These are phyloP conservation scores for Chesias legatella DNA, from an alignment of 2,888 invertebrate species.

Conservation along the genomic window DNA sequence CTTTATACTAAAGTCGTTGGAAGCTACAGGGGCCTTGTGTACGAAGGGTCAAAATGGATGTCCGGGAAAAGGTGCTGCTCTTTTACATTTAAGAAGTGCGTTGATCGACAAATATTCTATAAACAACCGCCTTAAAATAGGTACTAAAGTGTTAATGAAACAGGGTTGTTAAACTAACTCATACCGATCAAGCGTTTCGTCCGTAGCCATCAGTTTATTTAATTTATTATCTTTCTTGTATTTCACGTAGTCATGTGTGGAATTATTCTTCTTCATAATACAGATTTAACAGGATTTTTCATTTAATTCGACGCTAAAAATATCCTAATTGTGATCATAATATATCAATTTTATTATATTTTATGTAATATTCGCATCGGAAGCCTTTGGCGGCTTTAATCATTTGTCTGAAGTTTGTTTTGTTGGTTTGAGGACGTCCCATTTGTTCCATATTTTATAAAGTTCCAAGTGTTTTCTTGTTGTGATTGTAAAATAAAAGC, in stretches of 20 bases:
- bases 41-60: slow-evolving; percentile 2
- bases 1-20: too few relatives aligned
- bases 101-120: slow-evolving; percentile 21
- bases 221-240: too few relatives aligned
- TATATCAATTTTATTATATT: slow-evolving; percentile 13
- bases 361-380: slow-evolving; percentile 17
- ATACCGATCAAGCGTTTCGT: slow-evolving; percentile 13
- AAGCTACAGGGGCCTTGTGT: too few relatives aligned
- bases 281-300: too few relatives aligned
- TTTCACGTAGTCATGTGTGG: too few relatives aligned
- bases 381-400: slow-evolving; percentile 13
- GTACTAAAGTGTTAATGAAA: slow-evolving; percentile 16
- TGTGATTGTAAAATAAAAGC: slow-evolving; percentile 53
- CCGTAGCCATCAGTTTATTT: neutral
- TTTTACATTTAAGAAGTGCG: slow-evolving; percentile 7
- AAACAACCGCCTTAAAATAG: slow-evolving; percentile 20
- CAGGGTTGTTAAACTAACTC: slow-evolving; percentile 16
- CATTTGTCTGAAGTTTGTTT: slow-evolving; percentile 9
- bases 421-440: slow-evolving; percentile 45
- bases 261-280: too few relatives aligned
- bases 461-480: slow-evolving; percentile 49
- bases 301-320: too few relatives aligned
- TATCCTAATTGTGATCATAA: slow-evolving; percentile 1
- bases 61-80: neutral
- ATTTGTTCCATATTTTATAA: slow-evolving; percentile 49